Conservation (phyloP, 2,888 invertebrate genomes). For the Cecidostiba fungosa region DNA sequence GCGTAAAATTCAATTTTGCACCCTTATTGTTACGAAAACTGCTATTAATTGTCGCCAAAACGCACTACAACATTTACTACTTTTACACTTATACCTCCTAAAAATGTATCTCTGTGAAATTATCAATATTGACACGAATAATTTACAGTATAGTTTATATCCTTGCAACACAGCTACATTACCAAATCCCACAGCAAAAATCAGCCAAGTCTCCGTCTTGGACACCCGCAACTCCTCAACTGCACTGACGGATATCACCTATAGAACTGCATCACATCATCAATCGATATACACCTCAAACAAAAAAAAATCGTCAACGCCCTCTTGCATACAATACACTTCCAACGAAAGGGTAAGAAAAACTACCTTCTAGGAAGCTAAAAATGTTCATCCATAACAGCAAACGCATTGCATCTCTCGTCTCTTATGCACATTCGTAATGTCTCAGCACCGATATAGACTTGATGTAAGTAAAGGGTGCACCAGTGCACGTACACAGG, state of each 20-base stretch:
- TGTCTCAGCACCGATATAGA: background rate
- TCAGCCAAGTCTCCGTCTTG: background rate
- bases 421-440: conserved; percentile 46
- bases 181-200: too few relatives aligned
- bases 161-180: too few relatives aligned
- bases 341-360: background rate
- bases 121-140: too few relatives aligned
- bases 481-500: background rate
- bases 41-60: too few relatives aligned
- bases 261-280: background rate
- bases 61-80: too few relatives aligned
- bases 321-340: background rate
- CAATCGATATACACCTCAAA: background rate
- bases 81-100: too few relatives aligned
- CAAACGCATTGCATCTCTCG: background rate
- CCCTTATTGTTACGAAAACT: too few relatives aligned
- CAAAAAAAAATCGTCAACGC: background rate
- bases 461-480: conserved; percentile 30
- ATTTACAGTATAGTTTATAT: too few relatives aligned
- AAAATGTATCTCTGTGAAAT: too few relatives aligned
- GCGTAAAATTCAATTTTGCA: too few relatives aligned
- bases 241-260: background rate
- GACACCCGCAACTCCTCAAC: background rate
- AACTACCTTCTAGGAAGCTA: background rate
- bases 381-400: background rate